phyloP scores from a whole-genome alignment of 2,113 vertebrate species.

The Semicossyphus pulcher region DNA sequence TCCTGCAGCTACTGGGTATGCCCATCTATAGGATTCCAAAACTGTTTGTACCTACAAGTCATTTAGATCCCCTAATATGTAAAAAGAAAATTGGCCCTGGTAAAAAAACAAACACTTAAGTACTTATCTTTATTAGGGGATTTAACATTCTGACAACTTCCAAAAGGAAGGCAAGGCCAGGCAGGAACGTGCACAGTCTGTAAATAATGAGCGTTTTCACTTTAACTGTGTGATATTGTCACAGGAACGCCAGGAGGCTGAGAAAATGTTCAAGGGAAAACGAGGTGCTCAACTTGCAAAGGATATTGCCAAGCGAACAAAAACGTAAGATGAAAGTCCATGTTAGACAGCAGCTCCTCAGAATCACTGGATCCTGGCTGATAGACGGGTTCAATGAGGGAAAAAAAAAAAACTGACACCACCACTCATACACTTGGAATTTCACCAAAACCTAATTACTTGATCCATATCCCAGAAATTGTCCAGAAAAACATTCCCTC shows the following conservation, averaged over 20 bases:
- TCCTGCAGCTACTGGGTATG: no score
- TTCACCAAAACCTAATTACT: neutral
- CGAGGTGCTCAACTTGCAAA: slow-evolving; percentile 99
- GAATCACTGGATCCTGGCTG: slow-evolving; percentile 84
- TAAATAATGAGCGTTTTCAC: slow-evolving; percentile 49
- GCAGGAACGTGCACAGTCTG: neutral
- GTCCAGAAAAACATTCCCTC: neutral
- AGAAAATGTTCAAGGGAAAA: slow-evolving; percentile 99
- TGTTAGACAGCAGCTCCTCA: slow-evolving; percentile 86
- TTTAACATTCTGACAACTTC: no score
- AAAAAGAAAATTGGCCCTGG: no score
- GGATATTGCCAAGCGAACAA: slow-evolving; percentile 98
- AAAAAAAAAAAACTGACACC: neutral
- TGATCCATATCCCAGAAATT: no score
- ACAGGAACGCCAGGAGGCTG: slow-evolving; percentile 99
- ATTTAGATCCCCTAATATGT: no score
- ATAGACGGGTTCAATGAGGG: slow-evolving; percentile 15
- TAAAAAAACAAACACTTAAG: no score
- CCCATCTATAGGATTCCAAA: no score
- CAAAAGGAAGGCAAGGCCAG: no score
- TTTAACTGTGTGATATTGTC: slow-evolving; percentile 92
- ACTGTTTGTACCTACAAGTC: no score
- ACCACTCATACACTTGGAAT: neutral
- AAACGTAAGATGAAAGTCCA: slow-evolving; percentile 95
- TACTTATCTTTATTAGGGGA: no score